These are phyloP conservation scores for Plagodis dolabraria DNA, from an alignment of 2,888 invertebrate species.

Conservation along the genomic window DNA sequence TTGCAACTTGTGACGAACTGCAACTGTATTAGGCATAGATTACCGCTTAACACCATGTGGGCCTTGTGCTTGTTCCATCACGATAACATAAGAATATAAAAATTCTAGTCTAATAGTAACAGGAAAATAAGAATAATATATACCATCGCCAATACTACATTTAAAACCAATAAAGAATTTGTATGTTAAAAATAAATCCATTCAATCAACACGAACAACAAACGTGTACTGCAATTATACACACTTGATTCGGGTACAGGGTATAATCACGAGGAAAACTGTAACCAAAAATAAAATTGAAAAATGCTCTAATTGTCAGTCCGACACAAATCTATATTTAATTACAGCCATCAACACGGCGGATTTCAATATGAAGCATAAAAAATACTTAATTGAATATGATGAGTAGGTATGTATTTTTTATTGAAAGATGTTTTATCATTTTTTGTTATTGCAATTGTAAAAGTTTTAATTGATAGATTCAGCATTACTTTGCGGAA, in stretches of 20 bases:
- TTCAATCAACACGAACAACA: slow-evolving; percentile 1
- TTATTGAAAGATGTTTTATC: too few relatives aligned
- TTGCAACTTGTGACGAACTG: too few relatives aligned
- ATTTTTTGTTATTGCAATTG: not conserved
- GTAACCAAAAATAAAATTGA: slow-evolving; percentile 17
- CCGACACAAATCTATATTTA: slow-evolving; percentile 56
- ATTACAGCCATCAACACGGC: slow-evolving; percentile 40
- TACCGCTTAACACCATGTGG: too few relatives aligned
- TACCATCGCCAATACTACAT: too few relatives aligned
- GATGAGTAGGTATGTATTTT: slow-evolving; percentile 8
- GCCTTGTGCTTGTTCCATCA: too few relatives aligned
- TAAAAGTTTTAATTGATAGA: too few relatives aligned
- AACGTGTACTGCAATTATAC: slow-evolving; percentile 12
- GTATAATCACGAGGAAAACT: slow-evolving; percentile 20
- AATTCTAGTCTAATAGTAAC: too few relatives aligned
- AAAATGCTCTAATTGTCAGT: slow-evolving; percentile 20
- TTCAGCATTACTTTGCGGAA: too few relatives aligned
- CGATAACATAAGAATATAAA: too few relatives aligned
- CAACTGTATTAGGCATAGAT: too few relatives aligned
- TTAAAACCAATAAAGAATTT: too few relatives aligned
- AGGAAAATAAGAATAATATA: too few relatives aligned
- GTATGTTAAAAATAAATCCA: not conserved
- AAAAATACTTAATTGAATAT: slow-evolving; percentile 36
- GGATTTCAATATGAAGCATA: slow-evolving; percentile 18
- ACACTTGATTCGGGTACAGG: slow-evolving; percentile 23